Evolutionary conservation across 2,888 invertebrate genomes (phyloP).

Genomic region (Vanessa cardui): DNA sequence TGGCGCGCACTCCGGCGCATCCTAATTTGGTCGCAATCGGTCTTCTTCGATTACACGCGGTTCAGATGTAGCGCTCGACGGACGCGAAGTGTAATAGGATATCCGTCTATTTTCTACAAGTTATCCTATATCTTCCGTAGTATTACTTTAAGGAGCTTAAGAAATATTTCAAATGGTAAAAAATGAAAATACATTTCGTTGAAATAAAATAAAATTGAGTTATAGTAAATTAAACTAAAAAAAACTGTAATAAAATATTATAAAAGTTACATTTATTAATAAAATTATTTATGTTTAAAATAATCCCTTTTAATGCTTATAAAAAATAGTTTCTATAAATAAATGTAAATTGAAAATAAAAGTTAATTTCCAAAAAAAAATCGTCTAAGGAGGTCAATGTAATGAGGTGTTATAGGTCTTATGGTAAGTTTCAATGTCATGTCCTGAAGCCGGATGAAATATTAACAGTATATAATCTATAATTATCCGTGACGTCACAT

Average conservation of each 20-base stretch:
- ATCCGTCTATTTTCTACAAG: neutral
- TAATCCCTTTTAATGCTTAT: neutral
- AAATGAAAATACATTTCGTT: too few relatives aligned
- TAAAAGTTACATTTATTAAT: too few relatives aligned
- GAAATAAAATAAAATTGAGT: too few relatives aligned
- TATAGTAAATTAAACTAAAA: too few relatives aligned
- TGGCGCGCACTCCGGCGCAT: conserved; percentile 61
- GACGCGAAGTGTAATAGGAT: conserved; percentile 42
- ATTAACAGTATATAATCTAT: conserved; percentile 14
- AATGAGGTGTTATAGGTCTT: neutral
- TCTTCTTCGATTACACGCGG: conserved; percentile 65
- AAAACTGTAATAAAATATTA: too few relatives aligned
- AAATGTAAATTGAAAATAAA: neutral
- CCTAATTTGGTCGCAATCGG: conserved; percentile 84
- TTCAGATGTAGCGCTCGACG: conserved; percentile 46
- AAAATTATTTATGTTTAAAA: too few relatives aligned
- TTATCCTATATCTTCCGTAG: neutral
- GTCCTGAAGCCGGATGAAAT: conserved; percentile 16
- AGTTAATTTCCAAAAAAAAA: neutral
- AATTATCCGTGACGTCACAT: conserved; percentile 32
- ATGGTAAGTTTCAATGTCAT: conserved; percentile 22
- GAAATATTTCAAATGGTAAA: neutral
- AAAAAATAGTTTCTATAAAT: neutral
- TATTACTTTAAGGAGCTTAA: neutral
- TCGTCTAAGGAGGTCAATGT: neutral